Conservation (phyloP, 1,140 invertebrate species). For the Drosophila chauvacae region DNA sequence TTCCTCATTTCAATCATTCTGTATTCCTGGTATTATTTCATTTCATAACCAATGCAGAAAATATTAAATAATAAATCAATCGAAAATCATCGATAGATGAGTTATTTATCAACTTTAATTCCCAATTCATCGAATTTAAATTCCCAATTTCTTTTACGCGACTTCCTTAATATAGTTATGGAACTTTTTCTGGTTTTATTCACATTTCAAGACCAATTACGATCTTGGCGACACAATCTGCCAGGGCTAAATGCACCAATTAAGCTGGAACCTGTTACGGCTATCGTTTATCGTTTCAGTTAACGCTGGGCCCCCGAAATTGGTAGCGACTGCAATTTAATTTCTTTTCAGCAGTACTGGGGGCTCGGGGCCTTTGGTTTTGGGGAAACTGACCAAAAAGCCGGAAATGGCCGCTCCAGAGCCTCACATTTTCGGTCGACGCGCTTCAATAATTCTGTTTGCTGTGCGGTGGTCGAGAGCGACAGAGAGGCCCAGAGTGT, state of each 20-base stretch:
- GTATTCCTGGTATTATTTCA: not conserved
- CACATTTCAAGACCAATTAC: slow-evolving; percentile 20
- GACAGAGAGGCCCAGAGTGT: slow-evolving; percentile 6
- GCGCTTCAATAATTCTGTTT: slow-evolving; percentile 83
- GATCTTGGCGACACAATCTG: slow-evolving; percentile 13
- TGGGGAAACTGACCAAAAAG: slow-evolving; percentile 46
- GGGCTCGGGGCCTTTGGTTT: not conserved
- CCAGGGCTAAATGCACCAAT: slow-evolving; percentile 11
- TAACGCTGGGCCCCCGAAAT: slow-evolving; percentile 35
- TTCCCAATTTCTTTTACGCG: not conserved
- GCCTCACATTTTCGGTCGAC: slow-evolving; percentile 45
- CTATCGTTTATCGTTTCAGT: slow-evolving; percentile 51
- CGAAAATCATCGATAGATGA: not conserved
- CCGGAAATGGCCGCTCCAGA: slow-evolving; percentile 29
- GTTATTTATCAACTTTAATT: not conserved
- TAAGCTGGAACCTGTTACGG: slow-evolving; percentile 20
- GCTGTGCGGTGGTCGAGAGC: slow-evolving; percentile 20
- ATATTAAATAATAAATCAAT: not conserved
- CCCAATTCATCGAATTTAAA: not conserved
- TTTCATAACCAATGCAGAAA: not conserved
- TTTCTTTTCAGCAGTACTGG: slow-evolving; percentile 32
- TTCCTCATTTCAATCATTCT: not conserved
- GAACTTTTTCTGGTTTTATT: not conserved
- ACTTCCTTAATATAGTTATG: not conserved
- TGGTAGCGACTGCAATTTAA: slow-evolving; percentile 57